phyloP scores from a whole-genome alignment of 2,797 vertebrate species.

The Corythornis leucogaster region DNA sequence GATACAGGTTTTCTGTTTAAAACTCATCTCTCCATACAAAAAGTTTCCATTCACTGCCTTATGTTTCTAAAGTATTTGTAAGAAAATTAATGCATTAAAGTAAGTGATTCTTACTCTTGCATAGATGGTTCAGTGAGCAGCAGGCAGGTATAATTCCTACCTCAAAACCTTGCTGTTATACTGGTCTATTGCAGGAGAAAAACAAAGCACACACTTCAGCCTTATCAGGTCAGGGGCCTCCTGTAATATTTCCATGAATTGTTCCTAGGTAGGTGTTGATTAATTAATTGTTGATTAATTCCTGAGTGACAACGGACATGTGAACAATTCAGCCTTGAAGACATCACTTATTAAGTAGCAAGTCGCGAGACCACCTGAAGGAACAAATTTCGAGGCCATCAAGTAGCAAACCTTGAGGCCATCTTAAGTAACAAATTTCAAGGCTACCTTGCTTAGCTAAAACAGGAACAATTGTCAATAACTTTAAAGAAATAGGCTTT shows the following conservation, averaged over 20 bases:
- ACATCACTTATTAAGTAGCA: no score
- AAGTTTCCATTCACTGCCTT: conserved; percentile 23
- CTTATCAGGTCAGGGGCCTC: conserved; percentile 66
- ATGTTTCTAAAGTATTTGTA: neutral
- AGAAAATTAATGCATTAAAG: neutral
- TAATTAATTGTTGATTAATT: no score
- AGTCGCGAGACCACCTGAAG: no score
- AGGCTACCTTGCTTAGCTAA: no score
- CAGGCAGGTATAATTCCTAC: neutral
- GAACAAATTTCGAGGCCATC: no score
- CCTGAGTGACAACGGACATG: no score
- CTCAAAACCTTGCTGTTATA: neutral
- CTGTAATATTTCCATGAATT: conserved; percentile 64
- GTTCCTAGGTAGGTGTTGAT: conserved; percentile 29
- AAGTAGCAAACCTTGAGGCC: no score
- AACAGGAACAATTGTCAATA: no score
- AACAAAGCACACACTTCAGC: conserved; percentile 27
- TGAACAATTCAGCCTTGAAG: no score
- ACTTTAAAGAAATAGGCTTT: no score
- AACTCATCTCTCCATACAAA: conserved; percentile 1
- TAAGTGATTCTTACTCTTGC: neutral
- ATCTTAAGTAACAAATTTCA: no score
- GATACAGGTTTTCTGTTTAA: conserved; percentile 11
- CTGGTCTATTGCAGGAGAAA: neutral
- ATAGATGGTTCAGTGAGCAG: neutral